Evolutionary conservation across 2,888 invertebrate species (phyloP).

Genomic region (Drosophila tanythrix): DNA sequence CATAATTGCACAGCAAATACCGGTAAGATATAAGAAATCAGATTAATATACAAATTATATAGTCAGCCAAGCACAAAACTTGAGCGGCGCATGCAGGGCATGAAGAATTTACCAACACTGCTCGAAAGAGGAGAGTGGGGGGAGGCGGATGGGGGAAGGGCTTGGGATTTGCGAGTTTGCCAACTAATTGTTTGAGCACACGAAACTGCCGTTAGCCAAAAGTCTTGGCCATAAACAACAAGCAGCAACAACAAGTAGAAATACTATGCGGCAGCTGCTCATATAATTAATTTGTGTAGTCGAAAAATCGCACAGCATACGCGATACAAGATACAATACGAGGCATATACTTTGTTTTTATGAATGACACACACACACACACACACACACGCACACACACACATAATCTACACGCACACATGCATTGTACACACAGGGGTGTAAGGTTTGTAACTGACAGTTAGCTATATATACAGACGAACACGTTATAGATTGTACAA

Average conservation of each 20-base stretch:
- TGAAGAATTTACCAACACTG: conserved; percentile 32
- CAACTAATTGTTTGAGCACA: conserved; percentile 57
- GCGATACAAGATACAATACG: conserved; percentile 27
- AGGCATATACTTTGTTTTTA: conserved; percentile 50
- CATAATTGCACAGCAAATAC: conserved; percentile 27
- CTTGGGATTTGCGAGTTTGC: background rate
- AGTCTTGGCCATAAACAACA: conserved; percentile 50
- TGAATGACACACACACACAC: conserved; percentile 57
- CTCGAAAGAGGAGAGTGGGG: background rate
- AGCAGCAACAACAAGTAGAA: conserved; percentile 28
- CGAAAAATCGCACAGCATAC: conserved; percentile 55
- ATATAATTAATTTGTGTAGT: conserved; percentile 60
- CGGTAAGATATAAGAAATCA: conserved; percentile 55
- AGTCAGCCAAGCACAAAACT: conserved; percentile 54
- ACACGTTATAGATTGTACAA: conserved; percentile 65
- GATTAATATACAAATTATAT: conserved; percentile 46
- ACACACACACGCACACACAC: conserved; percentile 6
- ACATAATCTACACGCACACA: background rate
- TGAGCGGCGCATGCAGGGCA: conserved; percentile 51
- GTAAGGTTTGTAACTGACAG: conserved; percentile 62
- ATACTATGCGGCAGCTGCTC: conserved; percentile 24
- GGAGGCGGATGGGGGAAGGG: background rate
- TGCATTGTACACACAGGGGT: conserved; percentile 3
- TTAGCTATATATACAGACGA: conserved; percentile 57
- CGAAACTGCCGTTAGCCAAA: conserved; percentile 64